A percentile compares a stretch with the other conserved stretches of the same genome.
Evolutionary conservation across 2,888 invertebrate genomes (phyloP).

Genomic region (Drosophila phalerata): DNA sequence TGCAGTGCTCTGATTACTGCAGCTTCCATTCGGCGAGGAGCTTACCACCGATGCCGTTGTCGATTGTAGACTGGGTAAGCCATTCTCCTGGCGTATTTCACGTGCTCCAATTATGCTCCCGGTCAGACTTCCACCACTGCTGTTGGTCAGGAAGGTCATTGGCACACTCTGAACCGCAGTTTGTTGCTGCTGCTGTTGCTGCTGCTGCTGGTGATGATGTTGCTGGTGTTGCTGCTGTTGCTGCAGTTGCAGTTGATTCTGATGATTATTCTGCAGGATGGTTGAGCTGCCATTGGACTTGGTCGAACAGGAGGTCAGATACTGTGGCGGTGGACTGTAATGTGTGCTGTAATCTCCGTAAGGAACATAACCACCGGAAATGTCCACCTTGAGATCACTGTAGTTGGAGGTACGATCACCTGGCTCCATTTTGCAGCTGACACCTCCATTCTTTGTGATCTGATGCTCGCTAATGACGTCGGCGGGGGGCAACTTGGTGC

Average conservation of each 20-base stretch:
- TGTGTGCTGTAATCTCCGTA: constrained; percentile 95
- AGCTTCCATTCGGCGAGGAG: constrained; percentile 85
- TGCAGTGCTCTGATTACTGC: constrained; percentile 84
- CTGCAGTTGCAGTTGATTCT: constrained; percentile 82
- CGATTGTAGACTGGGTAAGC: constrained; percentile 84
- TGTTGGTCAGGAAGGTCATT: constrained; percentile 84
- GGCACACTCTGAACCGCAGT: constrained; percentile 75
- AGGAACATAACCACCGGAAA: constrained; percentile 90
- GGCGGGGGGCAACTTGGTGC: constrained; percentile 84
- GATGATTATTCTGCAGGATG: constrained; percentile 83
- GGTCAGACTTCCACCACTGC: constrained; percentile 83
- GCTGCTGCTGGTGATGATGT: constrained; percentile 69
- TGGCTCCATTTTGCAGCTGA: constrained; percentile 85
- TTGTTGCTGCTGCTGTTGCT: constrained; percentile 76
- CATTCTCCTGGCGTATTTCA: constrained; percentile 85
- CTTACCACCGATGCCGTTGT: constrained; percentile 85
- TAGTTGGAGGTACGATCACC: constrained; percentile 97
- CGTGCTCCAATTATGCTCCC: constrained; percentile 84
- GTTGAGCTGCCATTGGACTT: constrained; percentile 84
- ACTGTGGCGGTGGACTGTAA: constrained; percentile 92
- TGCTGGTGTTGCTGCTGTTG: constrained; percentile 80
- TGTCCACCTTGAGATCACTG: constrained; percentile 95
- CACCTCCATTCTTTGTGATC: constrained; percentile 85
- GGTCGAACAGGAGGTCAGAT: constrained; percentile 84
- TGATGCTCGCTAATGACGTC: constrained; percentile 86